Evolutionary conservation across 2,888 invertebrate species (phyloP).

Genomic region (Brenthis hecate): DNA sequence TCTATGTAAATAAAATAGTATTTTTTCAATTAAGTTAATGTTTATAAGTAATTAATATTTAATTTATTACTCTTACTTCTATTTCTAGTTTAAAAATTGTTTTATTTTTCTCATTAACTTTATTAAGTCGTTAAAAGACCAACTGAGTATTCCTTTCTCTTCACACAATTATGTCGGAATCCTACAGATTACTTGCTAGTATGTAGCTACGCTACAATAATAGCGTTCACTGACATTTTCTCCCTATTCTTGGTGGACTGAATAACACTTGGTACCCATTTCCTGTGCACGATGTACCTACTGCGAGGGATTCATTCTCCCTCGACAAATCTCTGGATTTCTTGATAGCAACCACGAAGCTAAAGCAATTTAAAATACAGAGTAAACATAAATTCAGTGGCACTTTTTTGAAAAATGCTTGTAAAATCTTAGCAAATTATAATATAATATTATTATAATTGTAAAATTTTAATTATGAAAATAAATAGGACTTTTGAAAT

Average conservation of each 20-base stretch:
- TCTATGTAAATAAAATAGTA: no score
- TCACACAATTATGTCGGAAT: slow-evolving; percentile 6
- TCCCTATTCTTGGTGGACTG: slow-evolving; percentile 62
- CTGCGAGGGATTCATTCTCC: slow-evolving; percentile 76
- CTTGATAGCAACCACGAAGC: slow-evolving; percentile 47
- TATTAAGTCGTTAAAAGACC: neutral
- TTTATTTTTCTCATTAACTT: neutral
- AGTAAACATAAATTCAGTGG: neutral
- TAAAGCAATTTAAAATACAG: slow-evolving; percentile 28
- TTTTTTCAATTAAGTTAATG: neutral
- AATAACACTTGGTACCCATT: slow-evolving; percentile 80
- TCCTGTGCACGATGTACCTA: slow-evolving; percentile 70
- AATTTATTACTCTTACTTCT: neutral
- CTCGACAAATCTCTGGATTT: slow-evolving; percentile 70
- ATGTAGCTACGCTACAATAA: slow-evolving; percentile 29
- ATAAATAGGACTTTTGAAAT: neutral
- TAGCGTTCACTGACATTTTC: slow-evolving; percentile 47
- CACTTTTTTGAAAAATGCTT: neutral
- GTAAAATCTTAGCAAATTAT: neutral
- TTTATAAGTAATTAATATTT: neutral
- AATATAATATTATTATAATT: no score
- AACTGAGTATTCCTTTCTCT: neutral
- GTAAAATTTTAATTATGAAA: no score
- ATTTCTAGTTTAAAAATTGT: neutral
- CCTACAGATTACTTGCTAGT: slow-evolving; percentile 17